phyloP scores from a whole-genome alignment of 1,140 invertebrate genomes.

The Micrasema minimum region DNA sequence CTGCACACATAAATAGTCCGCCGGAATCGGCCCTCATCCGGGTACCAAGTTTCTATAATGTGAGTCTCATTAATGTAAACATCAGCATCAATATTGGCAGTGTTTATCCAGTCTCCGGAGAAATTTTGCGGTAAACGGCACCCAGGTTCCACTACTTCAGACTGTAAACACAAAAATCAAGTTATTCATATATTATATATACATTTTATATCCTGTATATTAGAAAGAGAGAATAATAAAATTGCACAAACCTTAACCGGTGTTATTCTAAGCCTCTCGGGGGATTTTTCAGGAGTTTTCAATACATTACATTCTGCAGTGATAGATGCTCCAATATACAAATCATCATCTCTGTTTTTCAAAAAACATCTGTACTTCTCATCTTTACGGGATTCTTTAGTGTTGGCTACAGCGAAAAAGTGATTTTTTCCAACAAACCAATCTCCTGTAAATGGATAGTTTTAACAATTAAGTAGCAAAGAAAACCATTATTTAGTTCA shows the following conservation, averaged over 20 bases:
- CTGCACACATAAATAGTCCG: slow-evolving; percentile 94
- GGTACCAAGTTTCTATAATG: slow-evolving; percentile 94
- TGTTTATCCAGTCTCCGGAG: slow-evolving; percentile 95
- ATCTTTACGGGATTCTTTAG: slow-evolving; percentile 92
- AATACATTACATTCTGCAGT: slow-evolving; percentile 92
- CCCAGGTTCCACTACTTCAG: slow-evolving; percentile 88
- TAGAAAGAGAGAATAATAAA: too few relatives aligned
- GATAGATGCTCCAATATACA: slow-evolving; percentile 89
- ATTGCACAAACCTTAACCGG: slow-evolving; percentile 74
- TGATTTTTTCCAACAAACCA: slow-evolving; percentile 97
- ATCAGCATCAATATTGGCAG: slow-evolving; percentile 94
- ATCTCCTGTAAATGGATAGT: slow-evolving; percentile 78
- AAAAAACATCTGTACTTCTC: slow-evolving; percentile 94
- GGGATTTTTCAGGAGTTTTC: slow-evolving; percentile 92
- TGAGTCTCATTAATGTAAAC: slow-evolving; percentile 95
- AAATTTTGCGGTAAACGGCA: slow-evolving; percentile 95
- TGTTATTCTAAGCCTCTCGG: slow-evolving; percentile 87
- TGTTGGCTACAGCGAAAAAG: slow-evolving; percentile 94
- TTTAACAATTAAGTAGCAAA: too few relatives aligned
- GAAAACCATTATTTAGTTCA: too few relatives aligned
- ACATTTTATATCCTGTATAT: too few relatives aligned
- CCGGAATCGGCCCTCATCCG: slow-evolving; percentile 88
- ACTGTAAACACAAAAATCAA: slow-evolving; percentile 65
- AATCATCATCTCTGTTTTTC: slow-evolving; percentile 93
- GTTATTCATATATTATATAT: too few relatives aligned